A percentile compares a stretch with the other conserved stretches of the same genome.
Evolutionary conservation across 2,797 vertebrate species (phyloP).

Genomic region (Lophotriccus pileatus): DNA sequence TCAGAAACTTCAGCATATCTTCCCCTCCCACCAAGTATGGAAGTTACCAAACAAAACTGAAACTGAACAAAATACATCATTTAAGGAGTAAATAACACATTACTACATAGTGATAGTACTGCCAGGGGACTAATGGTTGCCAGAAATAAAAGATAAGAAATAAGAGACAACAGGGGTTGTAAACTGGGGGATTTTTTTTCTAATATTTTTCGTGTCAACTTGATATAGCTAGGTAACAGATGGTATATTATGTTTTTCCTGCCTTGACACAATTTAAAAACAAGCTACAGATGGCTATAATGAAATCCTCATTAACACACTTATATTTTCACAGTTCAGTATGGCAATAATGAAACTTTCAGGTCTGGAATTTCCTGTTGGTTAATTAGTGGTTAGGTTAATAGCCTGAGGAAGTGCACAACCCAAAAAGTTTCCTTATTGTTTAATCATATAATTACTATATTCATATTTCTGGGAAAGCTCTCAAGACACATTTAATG

Average conservation of each 20-base stretch:
- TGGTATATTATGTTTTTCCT: conserved; percentile 41
- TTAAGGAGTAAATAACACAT: neutral
- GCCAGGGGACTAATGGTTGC: neutral
- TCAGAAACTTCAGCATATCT: neutral
- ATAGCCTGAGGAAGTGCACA: conserved; percentile 47
- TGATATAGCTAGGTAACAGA: conserved; percentile 37
- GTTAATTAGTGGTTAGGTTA: conserved; percentile 61
- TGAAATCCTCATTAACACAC: conserved; percentile 50
- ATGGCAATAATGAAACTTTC: conserved; percentile 46
- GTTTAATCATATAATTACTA: conserved; percentile 50
- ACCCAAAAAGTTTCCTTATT: conserved; percentile 48
- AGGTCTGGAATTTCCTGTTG: conserved; percentile 42
- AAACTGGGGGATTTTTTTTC: neutral
- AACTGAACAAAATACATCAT: neutral
- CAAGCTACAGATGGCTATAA: conserved; percentile 56
- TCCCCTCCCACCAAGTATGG: neutral
- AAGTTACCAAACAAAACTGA: neutral
- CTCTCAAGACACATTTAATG: conserved; percentile 12
- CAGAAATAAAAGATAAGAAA: neutral
- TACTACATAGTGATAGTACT: accelerated
- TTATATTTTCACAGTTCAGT: conserved; percentile 45
- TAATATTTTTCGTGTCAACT: neutral
- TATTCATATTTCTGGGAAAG: conserved; percentile 43
- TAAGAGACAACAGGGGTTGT: neutral
- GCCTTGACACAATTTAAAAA: conserved; percentile 47